A percentile compares a stretch with the other conserved stretches of the same genome.
These are phyloP conservation scores for Lasiommata megera DNA, from an alignment of 2,888 invertebrate genomes.

Conservation along the genomic window DNA sequence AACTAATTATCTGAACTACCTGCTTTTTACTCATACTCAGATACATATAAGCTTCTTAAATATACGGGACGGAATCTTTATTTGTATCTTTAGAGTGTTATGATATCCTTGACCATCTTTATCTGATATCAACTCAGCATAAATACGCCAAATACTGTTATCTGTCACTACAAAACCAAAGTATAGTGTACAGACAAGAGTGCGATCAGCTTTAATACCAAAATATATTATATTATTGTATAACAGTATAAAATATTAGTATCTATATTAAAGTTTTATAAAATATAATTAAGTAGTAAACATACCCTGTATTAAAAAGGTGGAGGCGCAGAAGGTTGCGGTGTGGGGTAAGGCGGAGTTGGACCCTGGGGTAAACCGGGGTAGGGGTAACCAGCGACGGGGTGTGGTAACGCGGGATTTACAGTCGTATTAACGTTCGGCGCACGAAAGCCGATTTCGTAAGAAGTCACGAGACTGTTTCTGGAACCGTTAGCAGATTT, in stretches of 20 bases:
- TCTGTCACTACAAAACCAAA: background rate
- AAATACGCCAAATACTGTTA: no score
- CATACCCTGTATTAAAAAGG: background rate
- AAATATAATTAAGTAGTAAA: background rate
- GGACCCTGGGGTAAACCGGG: background rate
- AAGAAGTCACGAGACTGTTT: slow-evolving; percentile 11
- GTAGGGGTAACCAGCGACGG: slow-evolving; percentile 14
- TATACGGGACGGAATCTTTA: no score
- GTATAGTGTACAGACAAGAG: no score
- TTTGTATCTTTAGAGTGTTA: no score
- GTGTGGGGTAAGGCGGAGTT: background rate
- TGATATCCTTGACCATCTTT: no score
- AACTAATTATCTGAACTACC: no score
- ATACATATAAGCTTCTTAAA: no score
- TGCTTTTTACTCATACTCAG: no score
- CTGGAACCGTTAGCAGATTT: slow-evolving; percentile 16
- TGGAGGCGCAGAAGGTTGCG: background rate
- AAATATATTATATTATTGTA: background rate
- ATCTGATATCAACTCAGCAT: no score
- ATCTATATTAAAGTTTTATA: background rate
- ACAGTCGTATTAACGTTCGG: background rate
- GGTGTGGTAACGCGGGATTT: background rate
- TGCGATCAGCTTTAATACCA: background rate
- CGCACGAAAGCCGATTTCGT: slow-evolving; percentile 15
- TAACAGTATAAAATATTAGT: background rate